Evolutionary conservation across 2,888 invertebrate species (phyloP), one percentile per base, ranked within the genome.

Genomic region (Rhagophthalmus giganteus): DNA sequence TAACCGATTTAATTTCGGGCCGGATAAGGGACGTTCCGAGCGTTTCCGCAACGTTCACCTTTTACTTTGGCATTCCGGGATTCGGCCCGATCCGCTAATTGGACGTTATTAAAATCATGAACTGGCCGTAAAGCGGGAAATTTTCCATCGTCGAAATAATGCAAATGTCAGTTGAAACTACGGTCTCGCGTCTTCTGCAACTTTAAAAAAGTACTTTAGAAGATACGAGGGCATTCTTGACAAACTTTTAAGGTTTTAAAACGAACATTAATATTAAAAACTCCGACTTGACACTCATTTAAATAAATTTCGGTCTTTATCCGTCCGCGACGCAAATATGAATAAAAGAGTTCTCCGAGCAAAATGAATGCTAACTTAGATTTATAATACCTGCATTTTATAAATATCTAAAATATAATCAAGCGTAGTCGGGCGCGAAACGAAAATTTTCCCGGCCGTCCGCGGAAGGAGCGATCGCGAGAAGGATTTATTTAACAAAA

Each of bases 241-340:
- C 50, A 50, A 49, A 50, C 44, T 50, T 50, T 44, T 44, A 38
- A 44, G 35, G 35, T 50, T 32, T 27, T 49, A 53, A 56, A 56
- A 47, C 40, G 37, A 53, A 44, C 53, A 56, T 56, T 56, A 53
- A 56, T 56, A 56, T 56, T 53, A 56, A 48, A 52, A 48, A 46
- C 48, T 45, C 44, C 35, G 39, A 45, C 52, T 55, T 55, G 55
- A 53, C 49, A 49, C 53, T 56, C 55, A 56, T 56, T 56, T 56
- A 56, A 56, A 56, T 56, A 56, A 53, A 53, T 53, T 56, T 52
- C 45, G 46, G 48, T 55, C 46, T 47, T 51, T 46, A 46, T 51
- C 40, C 50, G 30, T 26, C 48, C 39, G 35, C 44, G 49, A 45
- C 45, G 53, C 38, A 53, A 53, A 56, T 56, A 38, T 45, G 49